Base-by-base conservation (phyloP, 2,113 vertebrate genomes). In the Numenius arquata region DNA sequence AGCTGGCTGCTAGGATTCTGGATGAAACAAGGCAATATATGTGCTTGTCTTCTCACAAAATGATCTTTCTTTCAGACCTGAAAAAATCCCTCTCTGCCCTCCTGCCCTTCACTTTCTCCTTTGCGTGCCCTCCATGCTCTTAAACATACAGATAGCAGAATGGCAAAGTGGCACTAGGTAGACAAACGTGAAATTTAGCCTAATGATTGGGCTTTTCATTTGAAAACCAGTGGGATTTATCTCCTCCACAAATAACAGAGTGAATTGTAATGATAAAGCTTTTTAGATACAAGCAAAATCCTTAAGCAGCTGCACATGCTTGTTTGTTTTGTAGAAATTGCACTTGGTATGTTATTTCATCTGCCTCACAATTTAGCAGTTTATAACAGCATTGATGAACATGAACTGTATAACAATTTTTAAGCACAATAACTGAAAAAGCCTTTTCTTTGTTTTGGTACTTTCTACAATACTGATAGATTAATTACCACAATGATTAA, bases 401-500 rank as follows among this genome's bases (percentile, higher is more conserved):
- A 19, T 2, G 81, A 94, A 29, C 7, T 17, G 0, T 32, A 32
- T 85, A 17, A 56, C 53, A 86, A 75, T 85, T 94, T 65, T 74
- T 67, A 89, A 91, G 78, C 27, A 26, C 45, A 76, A 10, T 55
- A 72, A 65, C 14, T 85, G 30, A 48, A 76, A 55, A 93, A 58
- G 23, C 29, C 29, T 41, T 89, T 74, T 14, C 26, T 91, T 90
- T 95, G 70, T 70, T 76, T 88, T 52, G 55, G 38, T 87, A 53
- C 73, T 85, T 63, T 86, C 66, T 38, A 15, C 26, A 40, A 20
- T 0, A 6, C 25, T 38, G 38, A 89, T 20, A n/a, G 40, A 26
- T 93, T 89, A 85, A 94, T 97, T 97, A 90, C 41, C 26, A 14
- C 34, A 20, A 40, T 52, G 72, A 80, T 63, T 96, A 89, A 67